Base-by-base conservation (phyloP, 2,113 vertebrate genomes). In the Piprites chloris region DNA sequence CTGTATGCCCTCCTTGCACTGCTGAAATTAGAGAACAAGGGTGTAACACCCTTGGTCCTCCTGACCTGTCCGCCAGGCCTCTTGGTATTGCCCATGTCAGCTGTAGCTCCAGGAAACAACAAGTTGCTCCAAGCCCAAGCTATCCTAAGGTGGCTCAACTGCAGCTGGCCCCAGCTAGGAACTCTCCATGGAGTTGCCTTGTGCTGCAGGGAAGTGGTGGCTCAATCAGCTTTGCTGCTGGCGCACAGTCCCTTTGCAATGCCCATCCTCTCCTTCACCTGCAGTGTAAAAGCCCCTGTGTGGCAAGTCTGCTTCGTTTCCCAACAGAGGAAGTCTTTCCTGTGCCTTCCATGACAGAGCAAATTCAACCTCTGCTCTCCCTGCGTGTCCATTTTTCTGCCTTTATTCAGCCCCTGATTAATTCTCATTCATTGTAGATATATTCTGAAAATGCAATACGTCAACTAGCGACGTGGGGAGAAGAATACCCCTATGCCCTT, bases 401-500 rank as follows among this genome's bases (percentile, higher is more conserved):
- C 49, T 90, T 32, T 49, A 46, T 78, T 63, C 88, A 98, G 98
- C 97, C 98, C 63, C 93, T 72, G 8, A 9, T 82, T 68, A 73
- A 79, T 8, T 95, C 24, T 85, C 24, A 7, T 91, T 94, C 19
- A 7, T 87, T 93, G 85, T 94, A 96, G 96, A 1, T 93, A 56
- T 50, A 87, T 50, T 53, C 97, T 50, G 97, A 97, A 28, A 97
- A 67, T 0, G 5, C 98, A 4, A 35, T 99, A 35, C 16, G 95
- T 6, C 95, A 67, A 44, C 0, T 93, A 0, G 2, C 97, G 53
- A 80, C 81, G 39, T 98, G 97, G 98, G 95, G 55, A 83, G 27
- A 98, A 53, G 27, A 97, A 59, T 98, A 98, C 69, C 98, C 98
- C 1, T 96, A 96, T 41, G 98, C 97, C 14, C 98, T 98, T 33